Evolutionary conservation across 2,113 vertebrate species (phyloP), one percentile per base, ranked within the genome.

Genomic region (Marmota monax): DNA sequence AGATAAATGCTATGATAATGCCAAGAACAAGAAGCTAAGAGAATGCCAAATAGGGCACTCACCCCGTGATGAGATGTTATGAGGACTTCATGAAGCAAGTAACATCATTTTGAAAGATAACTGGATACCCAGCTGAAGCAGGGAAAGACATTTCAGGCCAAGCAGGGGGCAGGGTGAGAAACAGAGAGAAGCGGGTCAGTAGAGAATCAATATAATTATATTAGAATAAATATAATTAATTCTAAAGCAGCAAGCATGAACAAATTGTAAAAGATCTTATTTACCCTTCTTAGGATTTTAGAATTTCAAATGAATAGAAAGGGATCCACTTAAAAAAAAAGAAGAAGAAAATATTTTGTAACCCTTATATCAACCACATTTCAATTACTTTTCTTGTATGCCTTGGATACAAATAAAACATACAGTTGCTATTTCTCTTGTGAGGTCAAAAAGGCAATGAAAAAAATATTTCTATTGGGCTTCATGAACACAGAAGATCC

Each of bases 351-450:
- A n/a, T 70, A 76, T 63, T 91, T 89, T 78, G 22, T 37, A 91
- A 82, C 25, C 2, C 17, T 72, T 84, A 85, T 11, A 29, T 82
- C 65, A 85, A 77, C 5, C 12, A 23, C 32, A 91, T 53, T 82
- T 88, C 34, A 88, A 34, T 78, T 73, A 39, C 1, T 84, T 83
- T 78, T 83, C 16, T 61, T 85, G 4, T 34, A n/a, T 77, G 39
- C 9, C 6, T 4, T 58, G 65, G 34, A 96, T 51, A 79, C 42
- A 90, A 88, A n/a, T 89, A 69, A 94, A 92, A 76, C 79, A 84
- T n/a, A 39, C 27, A 86, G 34, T 76, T 80, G 34, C 4, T 85
- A 58, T 42, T 94, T 93, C 32, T 94, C 45, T 94, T 95, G 22
- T 84, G 51, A 92, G 25, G 13, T 84, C 42, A 78, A 53, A 90